A percentile compares a stretch with the other conserved stretches of the same genome.
phyloP scores from a whole-genome alignment of 2,888 invertebrate genomes.

The Drosophila monieri region DNA sequence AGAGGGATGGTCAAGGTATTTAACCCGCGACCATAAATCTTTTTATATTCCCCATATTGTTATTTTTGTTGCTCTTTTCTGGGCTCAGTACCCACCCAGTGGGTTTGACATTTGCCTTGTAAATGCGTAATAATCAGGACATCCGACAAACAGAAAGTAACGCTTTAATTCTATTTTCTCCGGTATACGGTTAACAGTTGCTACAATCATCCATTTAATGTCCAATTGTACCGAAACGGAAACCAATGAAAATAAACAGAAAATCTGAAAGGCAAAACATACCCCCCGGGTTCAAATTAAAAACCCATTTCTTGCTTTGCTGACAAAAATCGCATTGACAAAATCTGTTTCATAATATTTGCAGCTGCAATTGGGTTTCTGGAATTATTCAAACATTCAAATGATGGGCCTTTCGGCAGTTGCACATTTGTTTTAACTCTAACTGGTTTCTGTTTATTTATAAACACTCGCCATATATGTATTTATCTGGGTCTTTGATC shows the following conservation, averaged over 20 bases:
- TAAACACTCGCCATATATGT: not conserved
- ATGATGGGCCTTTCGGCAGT: not conserved
- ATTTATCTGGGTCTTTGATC: conserved; percentile 6
- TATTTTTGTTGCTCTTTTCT: conserved; percentile 57
- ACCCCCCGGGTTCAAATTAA: conserved; percentile 33
- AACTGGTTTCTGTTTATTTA: not conserved
- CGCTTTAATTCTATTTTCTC: conserved; percentile 74
- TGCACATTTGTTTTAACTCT: conserved; percentile 8
- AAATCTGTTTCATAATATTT: conserved; percentile 14
- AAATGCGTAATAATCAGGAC: conserved; percentile 69
- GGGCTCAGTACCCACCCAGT: conserved; percentile 58
- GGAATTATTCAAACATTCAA: conserved; percentile 3
- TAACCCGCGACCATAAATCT: conserved; percentile 65
- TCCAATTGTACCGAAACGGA: conserved; percentile 49
- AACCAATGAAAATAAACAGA: conserved; percentile 58
- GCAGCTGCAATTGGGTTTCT: conserved; percentile 23
- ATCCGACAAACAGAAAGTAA: conserved; percentile 66
- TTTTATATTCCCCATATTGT: conserved; percentile 60
- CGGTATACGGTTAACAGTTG: conserved; percentile 77
- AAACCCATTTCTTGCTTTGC: conserved; percentile 38
- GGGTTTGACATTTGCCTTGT: conserved; percentile 74
- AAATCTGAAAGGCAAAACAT: conserved; percentile 21
- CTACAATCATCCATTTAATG: conserved; percentile 71
- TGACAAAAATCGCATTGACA: conserved; percentile 25
- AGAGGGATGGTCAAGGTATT: conserved; percentile 56